Evolutionary conservation across 2,888 invertebrate genomes (phyloP), one percentile per base, ranked within the genome.

Genomic region (Beris chalybata): DNA sequence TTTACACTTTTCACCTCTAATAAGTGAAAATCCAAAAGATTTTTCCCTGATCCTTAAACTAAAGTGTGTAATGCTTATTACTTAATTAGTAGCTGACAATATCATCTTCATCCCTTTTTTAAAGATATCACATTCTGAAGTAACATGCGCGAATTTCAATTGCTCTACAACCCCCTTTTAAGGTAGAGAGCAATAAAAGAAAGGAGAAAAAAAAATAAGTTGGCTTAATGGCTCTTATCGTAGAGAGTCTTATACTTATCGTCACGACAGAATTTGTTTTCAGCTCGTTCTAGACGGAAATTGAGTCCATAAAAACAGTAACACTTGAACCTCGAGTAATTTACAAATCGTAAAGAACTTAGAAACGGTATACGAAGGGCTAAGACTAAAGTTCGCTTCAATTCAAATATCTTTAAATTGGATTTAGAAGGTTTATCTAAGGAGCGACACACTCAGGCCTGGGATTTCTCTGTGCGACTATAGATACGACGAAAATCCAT

Each of bases 391-490:
- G 44, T 48, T 22, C 47, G 15, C 31, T 30, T 59, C 47, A 47
- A 59, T 59, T 59, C 15, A 47, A 59, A 59, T 59, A 48, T 59
- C 58, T 59, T 59, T 29, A 59, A 59, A 59, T 59, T 59, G 58
- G 58, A 59, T 59, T 59, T 59, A 59, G 58, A 48, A 44, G 58
- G 48, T 59, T 59, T 59, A 59, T 59, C 58, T 59, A 59, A 47
- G 30, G 47, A 59, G 30, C n/a, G 58, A 31, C 47, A 59, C 58
- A 59, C 58, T 59, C 47, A 31, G 47, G 22, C 22, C 58, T 31
- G 30, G 48, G 22, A 4, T 29, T 15, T 47, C 30, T 31, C 44
- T 48, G 48, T 13, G n/a, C 47, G 32, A 45, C 31, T 59, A 11
- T 31, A 48, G 58, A 48, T 59, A 59, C 47, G 58, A 48, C 7